Percentiles rank a stretch among this genome's conserved stretches.
Evolutionary conservation across 1,140 invertebrate species (phyloP).

Genomic region (Apis florea): DNA sequence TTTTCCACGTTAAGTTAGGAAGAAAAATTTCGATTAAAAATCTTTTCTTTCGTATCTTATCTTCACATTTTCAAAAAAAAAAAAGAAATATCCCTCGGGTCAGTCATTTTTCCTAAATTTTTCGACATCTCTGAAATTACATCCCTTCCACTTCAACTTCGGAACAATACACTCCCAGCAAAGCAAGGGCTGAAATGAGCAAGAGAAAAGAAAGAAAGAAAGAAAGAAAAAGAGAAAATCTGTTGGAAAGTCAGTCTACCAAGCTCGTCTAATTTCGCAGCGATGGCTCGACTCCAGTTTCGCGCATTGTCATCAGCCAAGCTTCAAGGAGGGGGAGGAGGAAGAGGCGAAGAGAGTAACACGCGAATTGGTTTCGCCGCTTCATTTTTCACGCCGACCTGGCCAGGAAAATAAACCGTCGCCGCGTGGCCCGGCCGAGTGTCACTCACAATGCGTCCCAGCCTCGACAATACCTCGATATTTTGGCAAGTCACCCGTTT

Average conservation of each 20-base stretch:
- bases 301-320: constrained; percentile 43
- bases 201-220: not conserved
- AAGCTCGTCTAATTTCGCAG: constrained; percentile 33
- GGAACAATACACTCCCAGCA: too few species aligned
- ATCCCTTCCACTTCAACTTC: too few species aligned
- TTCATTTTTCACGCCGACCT: constrained; percentile 65
- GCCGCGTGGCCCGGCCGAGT: constrained; percentile 17
- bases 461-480: constrained; percentile 38
- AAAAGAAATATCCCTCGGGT: too few species aligned
- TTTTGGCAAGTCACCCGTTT: constrained; percentile 68
- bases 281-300: constrained; percentile 39
- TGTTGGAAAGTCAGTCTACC: not conserved
- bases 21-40: too few species aligned
- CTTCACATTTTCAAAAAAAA: too few species aligned
- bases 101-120: too few species aligned
- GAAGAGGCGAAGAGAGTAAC: constrained; percentile 41
- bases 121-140: too few species aligned
- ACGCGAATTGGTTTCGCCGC: constrained; percentile 59
- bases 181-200: too few species aligned
- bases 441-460: constrained; percentile 51
- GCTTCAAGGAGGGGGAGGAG: constrained; percentile 17
- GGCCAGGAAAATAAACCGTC: constrained; percentile 56
- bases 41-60: too few species aligned
- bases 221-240: not conserved
- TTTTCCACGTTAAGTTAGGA: too few species aligned